phyloP scores from a whole-genome alignment of 2,113 vertebrate genomes.

The Saccopteryx bilineata region DNA sequence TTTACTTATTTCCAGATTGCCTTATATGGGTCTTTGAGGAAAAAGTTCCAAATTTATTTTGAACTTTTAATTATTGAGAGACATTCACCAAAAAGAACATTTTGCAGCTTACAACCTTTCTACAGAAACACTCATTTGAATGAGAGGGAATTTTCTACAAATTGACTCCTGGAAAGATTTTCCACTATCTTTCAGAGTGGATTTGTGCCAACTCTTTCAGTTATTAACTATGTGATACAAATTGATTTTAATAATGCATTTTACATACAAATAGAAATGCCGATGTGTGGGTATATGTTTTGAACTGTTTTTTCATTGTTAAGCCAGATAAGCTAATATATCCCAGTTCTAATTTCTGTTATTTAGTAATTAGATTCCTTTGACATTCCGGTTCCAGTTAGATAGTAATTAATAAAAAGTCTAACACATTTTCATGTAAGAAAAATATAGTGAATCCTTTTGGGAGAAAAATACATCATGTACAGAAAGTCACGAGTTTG shows the following conservation, averaged over 20 bases:
- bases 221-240: constrained; percentile 67
- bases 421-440: not conserved
- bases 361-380: constrained; percentile 51
- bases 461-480: constrained; percentile 4
- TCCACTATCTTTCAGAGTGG: constrained; percentile 56
- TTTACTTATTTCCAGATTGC: constrained; percentile 34
- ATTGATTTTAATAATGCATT: constrained; percentile 76
- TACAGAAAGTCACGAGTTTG: constrained; percentile 7
- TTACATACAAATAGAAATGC: constrained; percentile 64
- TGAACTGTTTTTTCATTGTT: constrained; percentile 51
- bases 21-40: not conserved
- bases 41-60: constrained; percentile 48
- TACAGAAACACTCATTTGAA: constrained; percentile 64
- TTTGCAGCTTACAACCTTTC: constrained; percentile 64
- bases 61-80: constrained; percentile 50
- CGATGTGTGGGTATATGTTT: constrained; percentile 45
- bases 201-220: constrained; percentile 62
- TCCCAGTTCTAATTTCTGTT: constrained; percentile 32
- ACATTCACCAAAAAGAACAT: not conserved
- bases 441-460: not conserved
- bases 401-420: constrained; percentile 42
- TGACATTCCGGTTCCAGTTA: constrained; percentile 51
- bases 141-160: constrained; percentile 53
- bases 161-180: constrained; percentile 71
- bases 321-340: constrained; percentile 55